Base-by-base conservation (phyloP, 2,888 invertebrate species). In the Deroplatys truncata region DNA sequence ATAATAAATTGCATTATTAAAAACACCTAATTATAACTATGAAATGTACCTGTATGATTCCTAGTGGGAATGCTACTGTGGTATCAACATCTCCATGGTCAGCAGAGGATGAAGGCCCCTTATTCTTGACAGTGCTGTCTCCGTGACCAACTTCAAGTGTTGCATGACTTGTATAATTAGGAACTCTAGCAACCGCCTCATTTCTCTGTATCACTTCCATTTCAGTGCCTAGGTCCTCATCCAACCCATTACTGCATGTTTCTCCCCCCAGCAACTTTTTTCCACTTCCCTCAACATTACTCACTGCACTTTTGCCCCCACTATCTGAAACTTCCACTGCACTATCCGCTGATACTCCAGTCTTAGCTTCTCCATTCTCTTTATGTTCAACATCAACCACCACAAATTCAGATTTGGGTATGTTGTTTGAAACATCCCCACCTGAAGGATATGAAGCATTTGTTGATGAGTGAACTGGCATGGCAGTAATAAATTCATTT, bases 341-440 rank as follows among this genome's bases (percentile, higher is more conserved):
- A 87, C 87, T 83, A n/a, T 87, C 87, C 87, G 31, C 87, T 35
- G 83, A 72, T 82, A 82, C 31, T 28, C 31, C 83, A 82, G 82
- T 87, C 83, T 87, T 87, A 72, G 88, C 28, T 84, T 88, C 88
- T 88, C 56, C 84, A 84, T 88, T 88, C 35, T 88, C 49, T 31
- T 56, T 28, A 16, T 92, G 92, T 91, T 94, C 94, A 91, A 94
- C 93, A 92, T 94, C 94, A 91, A 94, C 94, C 91, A 94, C 93
- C 92, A 93, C 94, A 92, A 94, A 94, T 91, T 93, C 92, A 91
- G 93, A 92, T 92, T 93, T 93, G 91, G 93, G 93, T 88, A 93
- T 93, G 82, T 82, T 84, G 82, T 86, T 87, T 31, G 84, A 82
- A 28, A 85, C 28, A 28, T 84, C 88, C 82, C 88, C 88, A 88